Conservation (phyloP, 2,888 invertebrate species). For the Mimachlamys varia region DNA sequence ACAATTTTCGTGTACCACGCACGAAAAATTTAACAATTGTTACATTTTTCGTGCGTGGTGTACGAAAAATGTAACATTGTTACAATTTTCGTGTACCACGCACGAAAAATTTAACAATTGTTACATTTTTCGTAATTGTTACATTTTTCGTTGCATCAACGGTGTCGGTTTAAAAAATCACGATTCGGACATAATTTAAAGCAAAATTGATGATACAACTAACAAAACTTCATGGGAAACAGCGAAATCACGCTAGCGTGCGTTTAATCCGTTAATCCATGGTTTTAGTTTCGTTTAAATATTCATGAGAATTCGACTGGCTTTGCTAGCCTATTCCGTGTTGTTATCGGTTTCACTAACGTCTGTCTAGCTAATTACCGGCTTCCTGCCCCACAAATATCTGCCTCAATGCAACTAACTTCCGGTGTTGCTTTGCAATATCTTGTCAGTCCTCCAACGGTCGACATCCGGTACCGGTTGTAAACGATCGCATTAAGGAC, state of each 20-base stretch:
- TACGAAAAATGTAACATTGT: too few relatives aligned
- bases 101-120: too few relatives aligned
- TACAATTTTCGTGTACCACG: too few relatives aligned
- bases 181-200: too few relatives aligned
- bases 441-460: too few relatives aligned
- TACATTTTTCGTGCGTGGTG: too few relatives aligned
- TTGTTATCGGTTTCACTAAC: not conserved
- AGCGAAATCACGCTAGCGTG: not conserved
- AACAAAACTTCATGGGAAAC: not conserved
- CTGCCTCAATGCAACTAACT: not conserved
- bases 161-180: too few relatives aligned
- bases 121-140: too few relatives aligned
- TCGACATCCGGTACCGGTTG: not conserved
- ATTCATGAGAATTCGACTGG: not conserved
- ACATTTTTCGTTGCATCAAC: too few relatives aligned
- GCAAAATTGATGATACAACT: not conserved
- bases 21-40: too few relatives aligned
- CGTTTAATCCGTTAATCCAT: not conserved
- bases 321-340: not conserved
- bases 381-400: not conserved
- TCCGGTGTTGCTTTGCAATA: too few relatives aligned
- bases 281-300: not conserved
- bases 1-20: too few relatives aligned
- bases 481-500: not conserved
- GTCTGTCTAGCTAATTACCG: not conserved